These are phyloP conservation scores for Tetranychus truncatus DNA, from an alignment of 2,888 invertebrate species.

Conservation along the genomic window DNA sequence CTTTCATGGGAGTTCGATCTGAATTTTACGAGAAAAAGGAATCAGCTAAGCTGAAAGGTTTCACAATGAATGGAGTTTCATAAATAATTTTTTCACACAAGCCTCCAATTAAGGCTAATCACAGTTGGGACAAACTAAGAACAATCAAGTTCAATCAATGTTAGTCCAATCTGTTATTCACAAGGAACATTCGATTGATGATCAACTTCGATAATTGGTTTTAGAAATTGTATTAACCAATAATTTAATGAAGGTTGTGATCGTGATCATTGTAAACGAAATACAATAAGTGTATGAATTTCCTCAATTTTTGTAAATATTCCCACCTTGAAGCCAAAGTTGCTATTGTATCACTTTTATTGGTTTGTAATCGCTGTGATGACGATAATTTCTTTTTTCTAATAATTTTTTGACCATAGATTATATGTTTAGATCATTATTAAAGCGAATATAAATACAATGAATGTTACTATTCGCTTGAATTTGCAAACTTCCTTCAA, in stretches of 20 bases:
- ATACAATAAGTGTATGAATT: no score
- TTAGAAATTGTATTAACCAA: no score
- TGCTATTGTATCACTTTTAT: not conserved
- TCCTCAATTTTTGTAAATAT: not conserved
- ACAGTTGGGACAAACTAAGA: no score
- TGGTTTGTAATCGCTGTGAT: not conserved
- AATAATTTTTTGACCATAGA: not conserved
- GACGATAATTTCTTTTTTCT: not conserved
- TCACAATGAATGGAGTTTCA: conserved; percentile 10
- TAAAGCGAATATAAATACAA: not conserved
- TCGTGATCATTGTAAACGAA: no score
- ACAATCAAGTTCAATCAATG: no score
- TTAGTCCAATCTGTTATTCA: no score
- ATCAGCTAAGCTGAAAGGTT: conserved; percentile 14
- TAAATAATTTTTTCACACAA: not conserved
- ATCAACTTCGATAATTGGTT: no score
- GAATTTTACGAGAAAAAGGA: not conserved
- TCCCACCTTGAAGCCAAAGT: not conserved
- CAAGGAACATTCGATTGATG: no score
- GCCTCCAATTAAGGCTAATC: not conserved
- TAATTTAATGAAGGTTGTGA: no score
- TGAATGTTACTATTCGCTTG: no score
- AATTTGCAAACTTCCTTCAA: no score
- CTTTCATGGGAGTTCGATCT: not conserved
- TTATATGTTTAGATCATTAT: not conserved